Conservation (phyloP, 2,113 vertebrate species). For the Alaudala cheleensis region DNA sequence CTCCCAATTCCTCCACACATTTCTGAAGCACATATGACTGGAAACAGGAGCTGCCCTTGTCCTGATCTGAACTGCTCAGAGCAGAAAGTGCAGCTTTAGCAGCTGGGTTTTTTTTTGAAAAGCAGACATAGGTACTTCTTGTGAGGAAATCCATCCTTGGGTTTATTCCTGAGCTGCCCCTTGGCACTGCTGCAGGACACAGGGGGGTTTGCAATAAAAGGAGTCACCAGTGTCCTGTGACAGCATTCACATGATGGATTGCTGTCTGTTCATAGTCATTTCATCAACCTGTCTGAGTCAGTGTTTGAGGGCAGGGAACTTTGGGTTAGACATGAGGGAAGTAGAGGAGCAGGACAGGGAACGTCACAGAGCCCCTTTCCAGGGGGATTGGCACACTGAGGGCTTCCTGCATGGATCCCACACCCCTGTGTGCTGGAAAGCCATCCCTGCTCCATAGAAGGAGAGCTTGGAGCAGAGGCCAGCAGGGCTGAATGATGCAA, state of each 20-base stretch:
- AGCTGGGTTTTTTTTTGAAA: neutral
- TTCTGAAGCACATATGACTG: neutral
- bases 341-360: fast-evolving
- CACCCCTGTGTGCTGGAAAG: neutral
- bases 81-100: neutral
- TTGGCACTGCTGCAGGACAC: neutral
- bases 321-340: neutral
- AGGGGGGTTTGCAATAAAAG: neutral
- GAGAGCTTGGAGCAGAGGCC: neutral
- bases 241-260: neutral
- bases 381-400: fast-evolving
- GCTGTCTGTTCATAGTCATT: neutral
- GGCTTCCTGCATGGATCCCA: neutral
- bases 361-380: fast-evolving
- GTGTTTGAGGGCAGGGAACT: neutral
- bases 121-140: neutral
- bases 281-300: neutral
- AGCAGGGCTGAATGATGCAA: neutral
- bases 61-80: neutral
- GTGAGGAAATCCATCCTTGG: neutral
- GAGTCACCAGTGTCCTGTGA: constrained; percentile 10
- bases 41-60: neutral
- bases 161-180: neutral
- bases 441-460: neutral
- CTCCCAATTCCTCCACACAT: neutral